Conservation (phyloP, 1,140 invertebrate genomes). For the Scaptomyza hsui region DNA sequence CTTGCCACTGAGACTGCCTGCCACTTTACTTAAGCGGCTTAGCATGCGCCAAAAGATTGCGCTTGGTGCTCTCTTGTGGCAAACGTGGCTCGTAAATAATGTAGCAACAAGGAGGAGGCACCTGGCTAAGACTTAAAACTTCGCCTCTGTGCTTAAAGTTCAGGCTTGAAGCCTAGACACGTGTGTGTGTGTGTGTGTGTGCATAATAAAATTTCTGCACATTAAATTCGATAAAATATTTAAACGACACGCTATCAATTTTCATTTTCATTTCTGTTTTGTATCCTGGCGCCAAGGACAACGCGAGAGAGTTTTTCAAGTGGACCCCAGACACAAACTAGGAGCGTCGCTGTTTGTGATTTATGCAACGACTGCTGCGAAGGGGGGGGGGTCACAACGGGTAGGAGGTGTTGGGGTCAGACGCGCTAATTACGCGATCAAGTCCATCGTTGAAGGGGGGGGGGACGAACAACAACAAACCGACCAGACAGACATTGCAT, state of each 20-base stretch:
- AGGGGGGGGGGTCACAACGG: too few species aligned
- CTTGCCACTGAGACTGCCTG: constrained; percentile 11
- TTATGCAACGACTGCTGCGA: constrained; percentile 26
- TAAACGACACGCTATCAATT: constrained; percentile 73
- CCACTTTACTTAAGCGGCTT: constrained; percentile 62
- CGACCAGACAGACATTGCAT: constrained; percentile 75
- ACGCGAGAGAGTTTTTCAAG: constrained; percentile 28
- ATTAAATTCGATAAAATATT: constrained; percentile 78
- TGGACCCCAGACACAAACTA: constrained; percentile 39
- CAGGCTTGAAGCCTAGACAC: neutral
- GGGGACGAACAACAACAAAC: constrained; percentile 31
- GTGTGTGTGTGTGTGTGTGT: neutral
- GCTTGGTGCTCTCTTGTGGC: neutral
- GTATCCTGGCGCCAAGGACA: constrained; percentile 52
- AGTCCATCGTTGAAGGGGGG: constrained; percentile 30
- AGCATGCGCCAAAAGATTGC: constrained; percentile 44
- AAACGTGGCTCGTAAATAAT: constrained; percentile 50
- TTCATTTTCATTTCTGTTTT: constrained; percentile 57
- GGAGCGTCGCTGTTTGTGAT: constrained; percentile 37
- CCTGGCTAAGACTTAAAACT: constrained; percentile 7
- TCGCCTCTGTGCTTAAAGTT: constrained; percentile 1
- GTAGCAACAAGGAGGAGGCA: constrained; percentile 21
- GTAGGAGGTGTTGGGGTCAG: constrained; percentile 41
- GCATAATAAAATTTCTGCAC: constrained; percentile 39
- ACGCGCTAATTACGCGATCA: constrained; percentile 81